phyloP scores from a whole-genome alignment of 2,797 vertebrate species.

The Lagocephalus sceleratus region DNA sequence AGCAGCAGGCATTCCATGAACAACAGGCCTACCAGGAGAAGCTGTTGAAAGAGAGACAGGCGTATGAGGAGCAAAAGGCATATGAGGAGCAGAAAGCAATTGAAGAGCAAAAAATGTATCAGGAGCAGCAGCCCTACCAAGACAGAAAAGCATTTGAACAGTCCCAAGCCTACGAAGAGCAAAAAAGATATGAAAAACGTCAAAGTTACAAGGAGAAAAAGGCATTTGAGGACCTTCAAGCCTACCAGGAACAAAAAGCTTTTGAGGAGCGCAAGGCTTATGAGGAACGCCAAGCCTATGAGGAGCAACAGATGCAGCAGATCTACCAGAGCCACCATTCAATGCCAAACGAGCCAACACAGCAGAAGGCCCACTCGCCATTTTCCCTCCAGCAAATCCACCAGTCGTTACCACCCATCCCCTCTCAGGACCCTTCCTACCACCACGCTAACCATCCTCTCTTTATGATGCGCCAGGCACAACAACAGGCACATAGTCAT shows the following conservation, averaged over 20 bases:
- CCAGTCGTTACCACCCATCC: conserved; percentile 75
- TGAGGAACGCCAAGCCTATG: conserved; percentile 59
- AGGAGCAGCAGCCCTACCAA: conserved; percentile 58
- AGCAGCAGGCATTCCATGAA: conserved; percentile 67
- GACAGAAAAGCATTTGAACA: conserved; percentile 62
- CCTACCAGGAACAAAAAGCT: conserved; percentile 45
- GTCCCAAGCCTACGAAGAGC: conserved; percentile 51
- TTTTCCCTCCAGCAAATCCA: conserved; percentile 71
- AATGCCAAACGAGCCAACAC: conserved; percentile 73
- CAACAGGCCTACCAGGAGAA: conserved; percentile 58
- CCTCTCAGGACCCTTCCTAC: conserved; percentile 65
- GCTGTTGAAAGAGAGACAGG: conserved; percentile 61
- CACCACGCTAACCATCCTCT: conserved; percentile 57
- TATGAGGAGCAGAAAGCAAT: conserved; percentile 62
- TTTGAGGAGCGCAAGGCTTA: conserved; percentile 49
- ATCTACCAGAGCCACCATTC: conserved; percentile 78
- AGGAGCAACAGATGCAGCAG: conserved; percentile 60
- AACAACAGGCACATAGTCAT: conserved; percentile 55
- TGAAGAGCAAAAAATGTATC: conserved; percentile 65
- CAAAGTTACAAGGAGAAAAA: conserved; percentile 67
- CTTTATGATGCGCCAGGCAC: conserved; percentile 68
- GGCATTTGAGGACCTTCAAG: conserved; percentile 54
- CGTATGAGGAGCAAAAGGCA: conserved; percentile 66
- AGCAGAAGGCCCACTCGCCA: conserved; percentile 62
- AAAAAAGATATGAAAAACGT: conserved; percentile 50